Percentiles rank a stretch among this genome's conserved stretches.
Evolutionary conservation across 2,797 vertebrate species (phyloP).

Genomic region (Propithecus deckenii): DNA sequence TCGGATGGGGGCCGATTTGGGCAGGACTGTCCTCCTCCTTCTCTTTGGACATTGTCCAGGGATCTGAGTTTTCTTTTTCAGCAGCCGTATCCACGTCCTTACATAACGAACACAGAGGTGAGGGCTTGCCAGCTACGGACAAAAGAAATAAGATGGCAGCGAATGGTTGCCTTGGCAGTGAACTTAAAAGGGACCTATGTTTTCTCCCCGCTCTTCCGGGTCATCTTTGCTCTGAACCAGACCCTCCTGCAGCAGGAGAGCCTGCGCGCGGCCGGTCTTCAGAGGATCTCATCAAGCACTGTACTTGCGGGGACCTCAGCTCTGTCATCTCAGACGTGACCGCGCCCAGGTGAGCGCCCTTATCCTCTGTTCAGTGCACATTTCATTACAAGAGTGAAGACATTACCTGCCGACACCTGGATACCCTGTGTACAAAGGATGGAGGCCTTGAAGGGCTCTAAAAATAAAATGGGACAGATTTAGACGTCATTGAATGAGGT

Average conservation of each 20-base stretch:
- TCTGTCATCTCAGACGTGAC: constrained; percentile 93
- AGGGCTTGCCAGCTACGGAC: background rate
- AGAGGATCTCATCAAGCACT: constrained; percentile 94
- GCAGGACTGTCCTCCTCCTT: background rate
- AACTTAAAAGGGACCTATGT: constrained; percentile 70
- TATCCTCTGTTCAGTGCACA: background rate
- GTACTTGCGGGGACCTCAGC: constrained; percentile 94
- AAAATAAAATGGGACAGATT: background rate
- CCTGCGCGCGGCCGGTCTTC: constrained; percentile 89
- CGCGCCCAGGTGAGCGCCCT: constrained; percentile 89
- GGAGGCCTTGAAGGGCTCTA: background rate
- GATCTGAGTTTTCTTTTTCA: background rate
- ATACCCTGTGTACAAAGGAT: background rate
- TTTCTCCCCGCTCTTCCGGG: constrained; percentile 81
- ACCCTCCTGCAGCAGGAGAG: constrained; percentile 93
- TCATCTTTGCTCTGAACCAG: constrained; percentile 95
- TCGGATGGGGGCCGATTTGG: background rate
- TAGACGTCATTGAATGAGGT: background rate
- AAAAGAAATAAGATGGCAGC: background rate
- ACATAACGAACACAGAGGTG: background rate
- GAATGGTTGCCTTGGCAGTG: background rate
- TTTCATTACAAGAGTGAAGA: background rate
- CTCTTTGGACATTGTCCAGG: background rate
- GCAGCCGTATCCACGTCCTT: background rate
- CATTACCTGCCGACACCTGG: background rate